Base-by-base conservation (phyloP, 2,797 vertebrate genomes). In the Chelon labrosus region DNA sequence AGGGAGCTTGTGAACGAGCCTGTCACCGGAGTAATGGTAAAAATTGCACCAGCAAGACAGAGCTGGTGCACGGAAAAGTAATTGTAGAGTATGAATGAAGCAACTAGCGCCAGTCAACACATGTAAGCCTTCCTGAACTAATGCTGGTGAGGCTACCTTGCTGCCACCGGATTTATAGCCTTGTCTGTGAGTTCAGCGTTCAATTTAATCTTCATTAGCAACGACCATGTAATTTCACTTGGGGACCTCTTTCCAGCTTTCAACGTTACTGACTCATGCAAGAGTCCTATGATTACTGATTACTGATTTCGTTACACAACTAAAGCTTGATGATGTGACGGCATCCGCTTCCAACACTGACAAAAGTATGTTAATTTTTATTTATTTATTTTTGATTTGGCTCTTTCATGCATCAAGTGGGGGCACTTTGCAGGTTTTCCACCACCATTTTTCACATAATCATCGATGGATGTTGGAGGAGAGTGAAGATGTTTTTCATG, bases 81-180 rank as follows among this genome's bases (percentile, higher is more conserved):
- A 46, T 55, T 57, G 61, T 70, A 17, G 58, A 27, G 61, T 47
- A 60, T 25, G 51, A 57, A 58, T 25, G 51, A 57, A 58, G 39
- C 37, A n/a, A 27, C n/a, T 58, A 44, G 61, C 53, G 60, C 39
- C 35, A 65, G 19, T 63, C 39, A 51, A 44, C 25, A 50, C 62
- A 37, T 59, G 46, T 49, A 19, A n/a, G 46, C 10, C 46, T 49
- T 9, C 46, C 46, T 19, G 46, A 20, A 49, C 17, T 49, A 49
- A 49, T 19, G 46, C 46, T 10, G n/a, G 46, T 20, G 46, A 19
- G 9, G 46, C 8, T 49, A n/a, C 46, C 19, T 41, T 41, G 39
- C 8, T 41, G 39, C 10, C 39, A 10, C 12, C 10, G 39, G 39
- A 41, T 41, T 41, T 41, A 13, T 10, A n/a, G 46, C n/a, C n/a